These are phyloP conservation scores for Moxostoma hubbsi DNA, from an alignment of 2,797 vertebrate genomes.

Conservation along the genomic window DNA sequence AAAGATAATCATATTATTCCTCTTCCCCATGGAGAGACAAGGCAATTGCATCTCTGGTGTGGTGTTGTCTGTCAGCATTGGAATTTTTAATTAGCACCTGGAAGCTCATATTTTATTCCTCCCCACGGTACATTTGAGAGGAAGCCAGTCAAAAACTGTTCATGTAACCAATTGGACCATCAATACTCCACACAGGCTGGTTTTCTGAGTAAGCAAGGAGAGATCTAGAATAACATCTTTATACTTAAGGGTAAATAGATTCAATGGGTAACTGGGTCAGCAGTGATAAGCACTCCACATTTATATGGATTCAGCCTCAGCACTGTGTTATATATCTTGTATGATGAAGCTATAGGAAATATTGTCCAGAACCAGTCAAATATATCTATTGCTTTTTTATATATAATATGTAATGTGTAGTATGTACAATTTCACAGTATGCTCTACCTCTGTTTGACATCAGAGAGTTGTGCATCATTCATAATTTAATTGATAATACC, in stretches of 20 bases:
- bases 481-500: too few species aligned
- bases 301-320: background rate
- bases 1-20: constrained; percentile 52
- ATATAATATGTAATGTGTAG: background rate
- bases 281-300: background rate
- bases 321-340: background rate
- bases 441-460: background rate
- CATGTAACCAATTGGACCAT: background rate
- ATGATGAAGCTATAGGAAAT: background rate
- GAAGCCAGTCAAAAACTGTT: background rate
- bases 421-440: background rate
- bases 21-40: constrained; percentile 50
- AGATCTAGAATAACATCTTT: background rate
- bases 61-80: constrained; percentile 53
- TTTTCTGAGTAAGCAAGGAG: background rate
- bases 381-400: background rate
- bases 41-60: constrained; percentile 46
- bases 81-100: constrained; percentile 59
- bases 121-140: constrained; percentile 25
- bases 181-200: background rate
- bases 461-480: background rate
- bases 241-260: background rate
- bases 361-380: background rate
- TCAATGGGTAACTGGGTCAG: constrained; percentile 29
- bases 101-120: constrained; percentile 46